phyloP scores from a whole-genome alignment of 2,113 vertebrate genomes.

The Alethe castanea region DNA sequence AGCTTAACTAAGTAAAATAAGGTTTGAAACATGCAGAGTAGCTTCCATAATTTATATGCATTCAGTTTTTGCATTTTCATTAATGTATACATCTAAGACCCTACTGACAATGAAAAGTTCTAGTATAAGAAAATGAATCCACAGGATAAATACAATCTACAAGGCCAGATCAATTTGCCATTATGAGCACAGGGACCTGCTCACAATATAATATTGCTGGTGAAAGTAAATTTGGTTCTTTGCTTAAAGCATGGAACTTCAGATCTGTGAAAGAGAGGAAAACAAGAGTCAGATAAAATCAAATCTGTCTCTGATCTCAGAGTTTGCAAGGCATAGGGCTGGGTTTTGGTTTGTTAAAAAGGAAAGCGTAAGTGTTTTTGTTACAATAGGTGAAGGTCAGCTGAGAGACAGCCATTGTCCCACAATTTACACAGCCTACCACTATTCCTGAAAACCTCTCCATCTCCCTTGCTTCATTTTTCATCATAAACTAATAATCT shows the following conservation, averaged over 20 bases:
- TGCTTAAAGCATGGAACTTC: neutral
- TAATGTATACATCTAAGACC: neutral
- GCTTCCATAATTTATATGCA: neutral
- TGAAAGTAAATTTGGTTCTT: neutral
- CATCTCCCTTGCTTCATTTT: neutral
- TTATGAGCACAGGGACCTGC: neutral
- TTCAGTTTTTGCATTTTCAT: neutral
- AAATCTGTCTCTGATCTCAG: neutral
- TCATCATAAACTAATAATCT: neutral
- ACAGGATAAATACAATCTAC: neutral
- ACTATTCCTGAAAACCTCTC: neutral
- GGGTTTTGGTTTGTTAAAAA: neutral
- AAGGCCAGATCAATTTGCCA: neutral
- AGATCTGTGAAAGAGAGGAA: neutral
- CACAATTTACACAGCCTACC: neutral
- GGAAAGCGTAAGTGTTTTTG: neutral
- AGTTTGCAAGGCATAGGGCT: neutral
- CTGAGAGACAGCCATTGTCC: neutral
- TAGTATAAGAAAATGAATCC: neutral
- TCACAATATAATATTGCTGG: neutral
- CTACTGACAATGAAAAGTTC: neutral
- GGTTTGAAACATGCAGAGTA: neutral
- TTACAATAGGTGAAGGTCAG: neutral
- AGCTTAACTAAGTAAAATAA: constrained; percentile 21
- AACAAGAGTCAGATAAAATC: neutral